Percentiles rank a stretch among this genome's conserved stretches.
phyloP scores from a whole-genome alignment of 1,140 invertebrate species.

The Aphelinus certus region DNA sequence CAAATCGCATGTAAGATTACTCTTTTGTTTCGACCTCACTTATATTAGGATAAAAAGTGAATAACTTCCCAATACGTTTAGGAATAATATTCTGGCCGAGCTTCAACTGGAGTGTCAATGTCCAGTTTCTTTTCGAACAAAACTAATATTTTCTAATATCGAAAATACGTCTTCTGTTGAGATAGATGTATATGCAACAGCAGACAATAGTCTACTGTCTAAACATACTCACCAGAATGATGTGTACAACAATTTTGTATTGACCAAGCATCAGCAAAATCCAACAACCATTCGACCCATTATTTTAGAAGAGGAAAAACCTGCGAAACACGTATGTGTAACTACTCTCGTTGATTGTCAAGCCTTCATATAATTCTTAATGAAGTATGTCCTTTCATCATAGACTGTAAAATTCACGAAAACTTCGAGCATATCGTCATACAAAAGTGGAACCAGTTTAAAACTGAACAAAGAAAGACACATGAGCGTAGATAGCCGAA shows the following conservation, averaged over 20 bases:
- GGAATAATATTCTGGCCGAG: conserved; percentile 21
- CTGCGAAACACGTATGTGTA: too few species aligned
- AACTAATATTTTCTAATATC: conserved; percentile 28
- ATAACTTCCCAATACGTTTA: not conserved
- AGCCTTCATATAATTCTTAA: too few species aligned
- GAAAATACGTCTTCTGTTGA: conserved; percentile 7
- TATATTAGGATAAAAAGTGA: too few species aligned
- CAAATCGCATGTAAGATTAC: not conserved
- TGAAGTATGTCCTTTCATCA: too few species aligned
- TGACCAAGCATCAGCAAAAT: not conserved
- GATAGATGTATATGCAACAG: conserved; percentile 24
- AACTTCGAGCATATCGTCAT: too few species aligned
- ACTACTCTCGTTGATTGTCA: too few species aligned
- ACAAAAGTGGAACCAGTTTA: too few species aligned
- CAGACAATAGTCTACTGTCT: conserved; percentile 31
- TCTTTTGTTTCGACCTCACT: too few species aligned
- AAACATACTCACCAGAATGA: conserved; percentile 9
- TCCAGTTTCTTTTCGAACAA: conserved; percentile 32
- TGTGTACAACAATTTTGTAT: not conserved
- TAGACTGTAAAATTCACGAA: too few species aligned
- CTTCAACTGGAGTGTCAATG: conserved; percentile 15
- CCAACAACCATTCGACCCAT: not conserved
- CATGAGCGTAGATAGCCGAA: too few species aligned
- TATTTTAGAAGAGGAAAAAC: too few species aligned
- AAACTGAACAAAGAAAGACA: too few species aligned